Conservation (phyloP, 2,797 vertebrate species). For the Bradypodion ventrale region DNA sequence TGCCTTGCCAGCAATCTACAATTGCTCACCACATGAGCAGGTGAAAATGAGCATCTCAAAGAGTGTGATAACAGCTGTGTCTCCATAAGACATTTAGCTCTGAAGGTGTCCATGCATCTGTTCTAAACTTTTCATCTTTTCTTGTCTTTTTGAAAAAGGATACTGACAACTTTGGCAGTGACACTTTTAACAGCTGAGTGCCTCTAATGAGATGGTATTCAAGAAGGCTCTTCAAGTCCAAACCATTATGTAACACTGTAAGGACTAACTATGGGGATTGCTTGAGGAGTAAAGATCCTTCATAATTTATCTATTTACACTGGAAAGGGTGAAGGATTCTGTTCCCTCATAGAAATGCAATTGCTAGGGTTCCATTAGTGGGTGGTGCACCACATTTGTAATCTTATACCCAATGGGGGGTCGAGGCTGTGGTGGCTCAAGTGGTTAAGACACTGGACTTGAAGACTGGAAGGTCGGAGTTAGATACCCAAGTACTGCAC, state of each 20-base stretch:
- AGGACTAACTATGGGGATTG: neutral
- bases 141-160: slow-evolving; percentile 20
- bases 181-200: neutral
- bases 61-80: neutral
- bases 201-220: slow-evolving; percentile 17
- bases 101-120: slow-evolving; percentile 7
- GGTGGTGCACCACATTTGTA: neutral
- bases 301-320: neutral
- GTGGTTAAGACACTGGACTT: too few relatives aligned
- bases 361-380: neutral
- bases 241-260: neutral
- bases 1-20: slow-evolving; percentile 30
- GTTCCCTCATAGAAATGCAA: neutral
- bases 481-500: too few relatives aligned
- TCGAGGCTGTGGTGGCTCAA: too few relatives aligned
- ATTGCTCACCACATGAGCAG: neutral
- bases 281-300: neutral
- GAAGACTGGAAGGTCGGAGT: too few relatives aligned
- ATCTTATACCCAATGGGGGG: too few relatives aligned
- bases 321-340: neutral
- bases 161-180: slow-evolving; percentile 32
- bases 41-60: slow-evolving; percentile 22
- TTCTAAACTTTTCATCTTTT: slow-evolving; percentile 9
- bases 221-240: neutral
- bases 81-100: slow-evolving; percentile 25